These are phyloP conservation scores for Ovis aries DNA, from an alignment of 2,113 vertebrate species.

Conservation along the genomic window DNA sequence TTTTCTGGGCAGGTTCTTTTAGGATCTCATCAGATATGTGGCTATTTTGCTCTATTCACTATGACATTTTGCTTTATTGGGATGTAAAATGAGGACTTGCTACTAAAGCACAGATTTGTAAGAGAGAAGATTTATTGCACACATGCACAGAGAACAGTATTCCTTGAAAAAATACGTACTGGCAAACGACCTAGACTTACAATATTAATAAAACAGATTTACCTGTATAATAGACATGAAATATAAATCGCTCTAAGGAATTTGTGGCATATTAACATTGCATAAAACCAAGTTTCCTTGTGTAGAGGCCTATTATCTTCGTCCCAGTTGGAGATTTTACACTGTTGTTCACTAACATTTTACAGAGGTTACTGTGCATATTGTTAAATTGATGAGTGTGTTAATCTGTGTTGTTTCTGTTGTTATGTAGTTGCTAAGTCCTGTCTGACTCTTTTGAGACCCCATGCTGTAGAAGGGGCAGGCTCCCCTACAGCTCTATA, in stretches of 20 bases:
- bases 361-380: neutral
- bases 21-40: neutral
- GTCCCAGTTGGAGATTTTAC: neutral
- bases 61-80: conserved; percentile 37
- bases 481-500: neutral
- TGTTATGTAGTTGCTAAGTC: neutral
- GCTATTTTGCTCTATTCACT: conserved; percentile 3
- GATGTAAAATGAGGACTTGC: neutral
- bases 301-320: neutral
- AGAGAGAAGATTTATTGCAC: conserved; percentile 35
- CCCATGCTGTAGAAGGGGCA: neutral
- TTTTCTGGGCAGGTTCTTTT: neutral
- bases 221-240: conserved; percentile 23
- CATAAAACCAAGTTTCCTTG: neutral
- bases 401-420: neutral
- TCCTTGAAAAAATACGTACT: conserved; percentile 15
- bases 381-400: neutral
- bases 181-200: conserved; percentile 30
- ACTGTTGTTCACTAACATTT: neutral
- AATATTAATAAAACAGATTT: conserved; percentile 61
- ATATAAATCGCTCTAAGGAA: conserved; percentile 27
- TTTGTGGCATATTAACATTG: conserved; percentile 13
- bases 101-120: conserved; percentile 1
- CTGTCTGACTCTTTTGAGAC: neutral
- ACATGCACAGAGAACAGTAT: neutral